phyloP scores from a whole-genome alignment of 2,113 vertebrate species.

The Lamprologus ornatipinnis region DNA sequence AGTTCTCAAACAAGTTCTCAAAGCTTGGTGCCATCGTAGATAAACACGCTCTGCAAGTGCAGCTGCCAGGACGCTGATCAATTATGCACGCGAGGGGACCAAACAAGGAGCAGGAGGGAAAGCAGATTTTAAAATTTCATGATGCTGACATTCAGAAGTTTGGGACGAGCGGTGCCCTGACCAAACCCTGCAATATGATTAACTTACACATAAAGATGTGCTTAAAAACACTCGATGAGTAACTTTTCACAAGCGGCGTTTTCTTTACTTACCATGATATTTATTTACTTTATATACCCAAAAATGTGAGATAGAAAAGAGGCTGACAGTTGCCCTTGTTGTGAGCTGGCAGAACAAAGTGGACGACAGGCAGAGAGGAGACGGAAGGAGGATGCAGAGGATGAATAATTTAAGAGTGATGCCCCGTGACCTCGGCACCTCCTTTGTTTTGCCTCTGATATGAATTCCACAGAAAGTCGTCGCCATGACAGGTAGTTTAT shows the following conservation, averaged over 20 bases:
- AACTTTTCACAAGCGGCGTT: not conserved
- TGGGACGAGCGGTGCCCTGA: not conserved
- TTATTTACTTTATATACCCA: constrained; percentile 28
- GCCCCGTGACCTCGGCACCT: constrained; percentile 67
- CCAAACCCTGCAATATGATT: not conserved
- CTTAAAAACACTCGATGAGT: not conserved
- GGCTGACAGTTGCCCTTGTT: constrained; percentile 69
- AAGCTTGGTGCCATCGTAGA: not conserved
- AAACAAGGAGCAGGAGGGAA: constrained; percentile 15
- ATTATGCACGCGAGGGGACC: constrained; percentile 39
- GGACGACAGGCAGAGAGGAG: constrained; percentile 57
- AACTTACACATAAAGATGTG: not conserved
- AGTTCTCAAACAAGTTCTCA: not conserved
- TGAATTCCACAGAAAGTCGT: constrained; percentile 69
- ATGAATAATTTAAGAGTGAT: constrained; percentile 76
- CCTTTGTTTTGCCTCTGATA: constrained; percentile 72
- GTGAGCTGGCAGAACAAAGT: constrained; percentile 64
- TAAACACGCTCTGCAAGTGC: not conserved
- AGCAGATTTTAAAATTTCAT: constrained; percentile 42
- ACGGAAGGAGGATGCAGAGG: constrained; percentile 46
- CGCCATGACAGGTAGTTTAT: constrained; percentile 71
- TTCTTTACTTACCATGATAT: not conserved
- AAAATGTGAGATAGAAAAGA: constrained; percentile 6
- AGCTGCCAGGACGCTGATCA: constrained; percentile 25
- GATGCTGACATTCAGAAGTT: constrained; percentile 34